Evolutionary conservation across 2,888 invertebrate species (phyloP).

Genomic region (Hyles lineata): DNA sequence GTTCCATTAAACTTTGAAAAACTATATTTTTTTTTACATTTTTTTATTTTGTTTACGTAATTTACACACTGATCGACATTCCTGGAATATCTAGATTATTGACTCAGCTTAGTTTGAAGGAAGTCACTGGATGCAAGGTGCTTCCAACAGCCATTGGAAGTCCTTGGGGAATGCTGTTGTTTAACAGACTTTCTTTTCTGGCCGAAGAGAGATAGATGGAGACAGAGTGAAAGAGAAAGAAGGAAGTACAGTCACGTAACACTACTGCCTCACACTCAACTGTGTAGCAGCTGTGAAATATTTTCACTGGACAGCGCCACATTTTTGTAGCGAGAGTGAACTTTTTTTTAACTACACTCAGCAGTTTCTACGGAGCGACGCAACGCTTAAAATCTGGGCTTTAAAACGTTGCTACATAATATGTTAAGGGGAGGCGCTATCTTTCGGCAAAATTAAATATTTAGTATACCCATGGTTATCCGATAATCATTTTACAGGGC

Average conservation of each 20-base stretch:
- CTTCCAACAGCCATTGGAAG: too few species aligned
- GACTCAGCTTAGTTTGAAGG: too few species aligned
- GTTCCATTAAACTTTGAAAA: too few species aligned
- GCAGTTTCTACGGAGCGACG: conserved; percentile 56
- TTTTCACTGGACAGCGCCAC: conserved; percentile 43
- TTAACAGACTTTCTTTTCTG: too few species aligned
- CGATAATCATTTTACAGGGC: too few species aligned
- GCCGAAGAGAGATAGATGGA: neutral
- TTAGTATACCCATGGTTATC: too few species aligned
- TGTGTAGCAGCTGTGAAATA: conserved; percentile 33
- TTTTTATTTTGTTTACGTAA: too few species aligned
- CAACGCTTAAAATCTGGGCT: conserved; percentile 65
- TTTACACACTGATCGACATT: too few species aligned
- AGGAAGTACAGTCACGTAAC: neutral
- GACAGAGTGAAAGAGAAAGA: neutral
- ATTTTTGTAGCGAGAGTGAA: conserved; percentile 47
- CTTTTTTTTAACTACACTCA: conserved; percentile 59
- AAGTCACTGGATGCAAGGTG: too few species aligned
- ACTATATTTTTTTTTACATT: too few species aligned
- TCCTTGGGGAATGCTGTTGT: too few species aligned
- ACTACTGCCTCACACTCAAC: conserved; percentile 5
- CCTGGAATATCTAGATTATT: too few species aligned
- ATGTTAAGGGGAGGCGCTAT: conserved; percentile 53
- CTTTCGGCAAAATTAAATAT: neutral
- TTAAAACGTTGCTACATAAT: conserved; percentile 56